Conservation (phyloP, 30 jellyfish, hydroid and myxozoan genomes). For the Hydractinia symbiolongicarpus region DNA sequence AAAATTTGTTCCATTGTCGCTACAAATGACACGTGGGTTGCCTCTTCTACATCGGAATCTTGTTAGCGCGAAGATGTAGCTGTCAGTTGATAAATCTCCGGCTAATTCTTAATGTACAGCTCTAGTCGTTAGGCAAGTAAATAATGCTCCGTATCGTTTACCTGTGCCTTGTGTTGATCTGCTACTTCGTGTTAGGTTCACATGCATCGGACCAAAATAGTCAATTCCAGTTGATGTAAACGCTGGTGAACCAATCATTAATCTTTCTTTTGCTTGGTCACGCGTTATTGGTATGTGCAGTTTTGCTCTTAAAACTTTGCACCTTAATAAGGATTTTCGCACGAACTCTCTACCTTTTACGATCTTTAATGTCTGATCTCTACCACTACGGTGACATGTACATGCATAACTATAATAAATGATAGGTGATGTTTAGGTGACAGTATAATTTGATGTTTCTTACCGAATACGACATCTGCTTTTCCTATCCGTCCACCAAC, state of each 20-base stretch:
- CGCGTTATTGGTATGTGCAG: neutral
- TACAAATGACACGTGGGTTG: no score
- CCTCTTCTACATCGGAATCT: no score
- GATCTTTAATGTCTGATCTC: neutral
- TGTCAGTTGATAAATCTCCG: no score
- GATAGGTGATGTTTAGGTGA: conserved; percentile 11
- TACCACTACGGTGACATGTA: conserved; percentile 6
- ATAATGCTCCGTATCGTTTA: no score
- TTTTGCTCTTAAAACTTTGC: neutral
- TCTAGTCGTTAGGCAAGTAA: no score
- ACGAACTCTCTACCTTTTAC: neutral
- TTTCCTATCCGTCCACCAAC: conserved; percentile 16
- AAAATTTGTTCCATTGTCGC: no score
- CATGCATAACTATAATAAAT: neutral
- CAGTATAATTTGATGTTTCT: conserved; percentile 17
- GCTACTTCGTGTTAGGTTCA: no score
- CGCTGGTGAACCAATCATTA: neutral
- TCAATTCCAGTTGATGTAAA: conserved; percentile 4
- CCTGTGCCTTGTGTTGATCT: no score
- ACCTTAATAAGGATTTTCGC: neutral
- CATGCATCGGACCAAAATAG: conserved; percentile 13
- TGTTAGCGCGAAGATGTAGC: no score
- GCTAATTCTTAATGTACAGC: no score
- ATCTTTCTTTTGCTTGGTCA: neutral
- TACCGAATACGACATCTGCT: neutral